Evolutionary conservation across 2,797 vertebrate genomes (phyloP).

Genomic region (Botia kubotai): DNA sequence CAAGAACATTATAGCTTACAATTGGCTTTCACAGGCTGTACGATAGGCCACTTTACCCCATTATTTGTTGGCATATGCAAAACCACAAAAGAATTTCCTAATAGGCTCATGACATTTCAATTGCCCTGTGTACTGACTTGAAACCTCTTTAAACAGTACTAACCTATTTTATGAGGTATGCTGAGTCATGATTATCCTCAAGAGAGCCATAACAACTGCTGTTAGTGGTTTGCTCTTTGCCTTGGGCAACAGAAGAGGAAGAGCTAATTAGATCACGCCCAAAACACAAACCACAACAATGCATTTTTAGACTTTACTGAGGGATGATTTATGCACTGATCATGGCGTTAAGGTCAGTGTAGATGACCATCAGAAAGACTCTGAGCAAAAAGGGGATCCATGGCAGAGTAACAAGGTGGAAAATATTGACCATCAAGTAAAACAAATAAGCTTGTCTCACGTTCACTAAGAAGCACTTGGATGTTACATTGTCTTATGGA

Average conservation of each 20-base stretch:
- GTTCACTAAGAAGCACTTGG: too few relatives aligned
- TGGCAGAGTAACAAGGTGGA: too few relatives aligned
- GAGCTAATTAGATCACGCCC: not conserved
- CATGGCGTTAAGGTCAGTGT: too few relatives aligned
- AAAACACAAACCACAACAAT: not conserved
- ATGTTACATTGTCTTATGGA: too few relatives aligned
- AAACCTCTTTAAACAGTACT: conserved; percentile 3
- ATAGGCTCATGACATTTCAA: not conserved
- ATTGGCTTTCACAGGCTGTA: conserved; percentile 1
- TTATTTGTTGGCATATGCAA: conserved; percentile 10
- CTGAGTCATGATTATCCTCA: conserved; percentile 8
- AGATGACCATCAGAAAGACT: too few relatives aligned
- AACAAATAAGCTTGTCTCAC: too few relatives aligned
- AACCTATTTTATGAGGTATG: conserved; percentile 9
- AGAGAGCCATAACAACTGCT: not conserved
- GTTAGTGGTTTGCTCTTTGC: not conserved
- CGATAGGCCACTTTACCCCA: not conserved
- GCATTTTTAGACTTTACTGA: not conserved
- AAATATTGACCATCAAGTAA: too few relatives aligned
- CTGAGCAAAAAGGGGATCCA: too few relatives aligned
- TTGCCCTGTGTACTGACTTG: not conserved
- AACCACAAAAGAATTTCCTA: not conserved
- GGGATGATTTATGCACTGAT: not conserved
- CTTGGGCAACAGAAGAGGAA: not conserved
- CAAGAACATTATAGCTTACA: not conserved